Conservation (phyloP, 2,113 vertebrate species). For the Speoplatyrhinus poulsoni region DNA sequence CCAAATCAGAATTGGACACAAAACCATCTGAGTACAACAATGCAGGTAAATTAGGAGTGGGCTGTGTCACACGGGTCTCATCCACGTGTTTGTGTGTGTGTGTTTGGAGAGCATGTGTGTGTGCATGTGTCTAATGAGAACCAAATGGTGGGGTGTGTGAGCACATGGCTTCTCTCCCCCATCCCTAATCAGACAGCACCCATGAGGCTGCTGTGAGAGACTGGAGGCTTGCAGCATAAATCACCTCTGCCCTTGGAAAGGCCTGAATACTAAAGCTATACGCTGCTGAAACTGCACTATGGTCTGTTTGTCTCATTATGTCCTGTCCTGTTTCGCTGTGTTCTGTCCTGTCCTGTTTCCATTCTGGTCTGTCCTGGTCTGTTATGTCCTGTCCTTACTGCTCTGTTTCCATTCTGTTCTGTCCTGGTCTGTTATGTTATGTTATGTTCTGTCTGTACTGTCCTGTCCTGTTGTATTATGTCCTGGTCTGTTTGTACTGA, state of each 20-base stretch:
- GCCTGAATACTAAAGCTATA: conserved; percentile 56
- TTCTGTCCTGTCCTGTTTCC: conserved; percentile 4
- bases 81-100: conserved; percentile 40
- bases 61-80: conserved; percentile 62
- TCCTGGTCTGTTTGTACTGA: no score
- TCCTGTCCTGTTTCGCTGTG: conserved; percentile 6
- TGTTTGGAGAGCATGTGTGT: conserved; percentile 23
- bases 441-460: neutral
- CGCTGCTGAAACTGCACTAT: conserved; percentile 5
- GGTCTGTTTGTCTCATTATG: neutral
- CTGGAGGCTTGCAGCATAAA: conserved; percentile 71
- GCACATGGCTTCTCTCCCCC: conserved; percentile 71
- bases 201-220: conserved; percentile 70
- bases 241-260: conserved; percentile 68
- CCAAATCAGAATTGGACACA: no score
- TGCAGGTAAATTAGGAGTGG: conserved; percentile 56
- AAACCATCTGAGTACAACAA: neutral
- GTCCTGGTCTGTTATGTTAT: neutral
- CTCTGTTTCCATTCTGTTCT: neutral
- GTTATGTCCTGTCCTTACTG: neutral
- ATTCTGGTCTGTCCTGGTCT: neutral
- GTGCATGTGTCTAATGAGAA: conserved; percentile 68
- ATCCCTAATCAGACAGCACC: conserved; percentile 79
- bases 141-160: conserved; percentile 73
- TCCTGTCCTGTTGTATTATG: neutral